Percentiles rank a stretch among this genome's conserved stretches.
phyloP scores from a whole-genome alignment of 1,140 invertebrate genomes.

The Sycophila sp. region DNA sequence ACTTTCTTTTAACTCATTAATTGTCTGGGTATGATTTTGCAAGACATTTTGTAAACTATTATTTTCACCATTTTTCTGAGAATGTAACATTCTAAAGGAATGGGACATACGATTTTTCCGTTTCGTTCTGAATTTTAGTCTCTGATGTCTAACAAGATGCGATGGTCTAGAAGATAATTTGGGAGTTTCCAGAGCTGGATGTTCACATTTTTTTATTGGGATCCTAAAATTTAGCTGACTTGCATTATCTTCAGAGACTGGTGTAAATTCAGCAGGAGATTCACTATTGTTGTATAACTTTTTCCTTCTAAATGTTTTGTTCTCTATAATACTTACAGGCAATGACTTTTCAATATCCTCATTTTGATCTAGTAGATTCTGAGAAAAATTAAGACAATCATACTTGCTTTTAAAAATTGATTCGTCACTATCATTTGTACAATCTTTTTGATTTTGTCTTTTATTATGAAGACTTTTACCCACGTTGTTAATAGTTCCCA shows the following conservation, averaged over 20 bases:
- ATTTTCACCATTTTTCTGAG: not conserved
- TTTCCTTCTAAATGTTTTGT: slow-evolving; percentile 32
- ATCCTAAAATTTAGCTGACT: not conserved
- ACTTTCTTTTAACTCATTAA: not conserved
- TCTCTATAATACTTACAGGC: no score
- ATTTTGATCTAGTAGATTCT: no score
- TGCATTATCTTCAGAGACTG: not conserved
- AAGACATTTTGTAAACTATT: not conserved
- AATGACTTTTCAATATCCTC: no score
- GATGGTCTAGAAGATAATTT: not conserved
- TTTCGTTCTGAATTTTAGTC: not conserved
- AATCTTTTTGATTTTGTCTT: not conserved
- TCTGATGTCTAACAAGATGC: not conserved
- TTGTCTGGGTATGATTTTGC: no score
- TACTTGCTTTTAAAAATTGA: not conserved
- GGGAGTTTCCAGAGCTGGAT: slow-evolving; percentile 47
- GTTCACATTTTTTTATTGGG: slow-evolving; percentile 4
- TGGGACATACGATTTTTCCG: not conserved
- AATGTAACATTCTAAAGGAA: not conserved
- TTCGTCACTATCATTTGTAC: slow-evolving; percentile 7
- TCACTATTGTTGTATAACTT: slow-evolving; percentile 49
- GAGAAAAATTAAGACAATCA: no score
- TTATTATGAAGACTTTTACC: no score
- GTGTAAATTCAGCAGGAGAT: slow-evolving; percentile 47
- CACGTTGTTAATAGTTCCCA: no score